Evolutionary conservation across 1,140 invertebrate genomes (phyloP).

Genomic region (Drosophila melanogaster): Release_6_plus_ISO1_MT NT_033779.5:3340001-3340500

Average conservation of each 20-base stretch:
- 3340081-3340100: too few species aligned
- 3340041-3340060: too few species aligned
- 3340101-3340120: neutral
- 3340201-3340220: constrained; percentile 36
- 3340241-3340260: neutral
- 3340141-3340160: constrained; percentile 3
- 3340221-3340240: neutral
- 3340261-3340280: neutral
- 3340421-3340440: constrained; percentile 1
- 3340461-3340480: constrained; percentile 7
- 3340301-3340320: constrained; percentile 4
- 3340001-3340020: too few species aligned
- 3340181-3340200: constrained; percentile 13
- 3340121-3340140: neutral
- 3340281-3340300: neutral
- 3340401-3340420: constrained; percentile 3
- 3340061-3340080: too few species aligned
- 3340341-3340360: constrained; percentile 7
- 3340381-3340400: constrained; percentile 8
- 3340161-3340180: constrained; percentile 39
- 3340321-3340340: neutral
- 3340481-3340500: neutral
- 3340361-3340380: constrained; percentile 19
- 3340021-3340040: too few species aligned
- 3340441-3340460: constrained; percentile 7